Evolutionary conservation across 1,140 invertebrate genomes (phyloP), one percentile per base, ranked within the genome.

Genomic region (Hyles euphorbiae): DNA sequence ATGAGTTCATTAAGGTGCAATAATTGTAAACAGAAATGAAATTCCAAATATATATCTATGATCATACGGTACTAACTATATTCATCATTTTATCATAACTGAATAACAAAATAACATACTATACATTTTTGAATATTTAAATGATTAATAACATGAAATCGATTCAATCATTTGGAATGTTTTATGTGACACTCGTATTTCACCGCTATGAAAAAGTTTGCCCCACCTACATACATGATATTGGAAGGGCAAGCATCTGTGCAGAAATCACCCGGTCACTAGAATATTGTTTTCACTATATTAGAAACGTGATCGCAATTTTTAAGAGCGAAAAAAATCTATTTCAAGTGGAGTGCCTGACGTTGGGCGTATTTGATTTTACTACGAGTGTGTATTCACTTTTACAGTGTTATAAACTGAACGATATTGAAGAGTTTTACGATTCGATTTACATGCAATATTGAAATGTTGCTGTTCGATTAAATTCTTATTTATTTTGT

Each of bases 211-310:
- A 74, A 72, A 74, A 64, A 67, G 50, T 74, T 70, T 65, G 63
- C 70, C 67, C 68, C 59, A 76, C 70, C 70, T 75, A 68, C 64
- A 53, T 67, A 77, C 73, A 81, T 75, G 75, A 77, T 73, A 84
- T 76, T 67, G 74, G 74, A 79, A 83, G 79, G 84, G 78, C 77
- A 75, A 76, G 70, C 82, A 88, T 83, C 81, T 88, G 85, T 78
- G 76, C 78, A 75, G 78, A 77, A 88, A 87, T 88, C 82, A 87
- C 75, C 82, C 85, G 85, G 85, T 88, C 85, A 88, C 85, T 86
- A 86, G 85, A 85, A 88, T 88, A 88, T 88, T 88, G 85, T 88
- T 88, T 88, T 87, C 85, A 88, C 85, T 87, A 85, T 88, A 88
- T 88, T 88, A 88, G 85, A 88, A 76, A 88, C 85, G 85, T 88